phyloP scores from a whole-genome alignment of 2,888 invertebrate species.

The Orgyia antiqua region DNA sequence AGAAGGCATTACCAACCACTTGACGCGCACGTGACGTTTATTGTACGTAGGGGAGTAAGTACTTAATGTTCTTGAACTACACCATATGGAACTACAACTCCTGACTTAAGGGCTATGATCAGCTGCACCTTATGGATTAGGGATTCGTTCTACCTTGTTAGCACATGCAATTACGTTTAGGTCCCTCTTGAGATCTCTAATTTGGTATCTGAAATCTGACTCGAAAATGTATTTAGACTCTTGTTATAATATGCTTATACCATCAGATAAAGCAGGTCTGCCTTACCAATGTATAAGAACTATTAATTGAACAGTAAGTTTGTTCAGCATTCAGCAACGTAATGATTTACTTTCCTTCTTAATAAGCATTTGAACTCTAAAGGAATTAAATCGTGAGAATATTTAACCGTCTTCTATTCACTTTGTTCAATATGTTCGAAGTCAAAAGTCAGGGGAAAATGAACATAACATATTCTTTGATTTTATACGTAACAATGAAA shows the following conservation, averaged over 20 bases:
- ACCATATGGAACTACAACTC: constrained; percentile 47
- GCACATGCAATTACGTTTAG: too few species aligned
- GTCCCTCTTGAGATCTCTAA: too few species aligned
- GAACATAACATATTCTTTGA: constrained; percentile 73
- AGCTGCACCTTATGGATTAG: constrained; percentile 5
- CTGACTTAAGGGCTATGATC: constrained; percentile 31
- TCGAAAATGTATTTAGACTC: too few species aligned
- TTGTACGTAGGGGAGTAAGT: constrained; percentile 17
- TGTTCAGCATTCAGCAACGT: too few species aligned
- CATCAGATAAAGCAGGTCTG: too few species aligned
- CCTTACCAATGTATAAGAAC: too few species aligned
- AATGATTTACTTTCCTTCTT: too few species aligned
- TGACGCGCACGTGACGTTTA: constrained; percentile 51
- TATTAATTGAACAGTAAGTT: too few species aligned
- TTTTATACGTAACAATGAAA: constrained; percentile 65
- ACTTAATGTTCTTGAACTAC: constrained; percentile 16
- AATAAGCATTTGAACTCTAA: too few species aligned
- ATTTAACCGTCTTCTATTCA: constrained; percentile 72
- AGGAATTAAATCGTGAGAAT: constrained; percentile 68
- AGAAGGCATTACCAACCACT: constrained; percentile 45
- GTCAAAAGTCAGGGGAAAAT: constrained; percentile 71
- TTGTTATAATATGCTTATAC: too few species aligned
- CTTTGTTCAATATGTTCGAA: constrained; percentile 57
- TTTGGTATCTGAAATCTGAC: too few species aligned
- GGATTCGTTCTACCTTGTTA: too few species aligned